Conservation (phyloP, 2,888 invertebrate genomes). For the Asteroscopus sphinx region DNA sequence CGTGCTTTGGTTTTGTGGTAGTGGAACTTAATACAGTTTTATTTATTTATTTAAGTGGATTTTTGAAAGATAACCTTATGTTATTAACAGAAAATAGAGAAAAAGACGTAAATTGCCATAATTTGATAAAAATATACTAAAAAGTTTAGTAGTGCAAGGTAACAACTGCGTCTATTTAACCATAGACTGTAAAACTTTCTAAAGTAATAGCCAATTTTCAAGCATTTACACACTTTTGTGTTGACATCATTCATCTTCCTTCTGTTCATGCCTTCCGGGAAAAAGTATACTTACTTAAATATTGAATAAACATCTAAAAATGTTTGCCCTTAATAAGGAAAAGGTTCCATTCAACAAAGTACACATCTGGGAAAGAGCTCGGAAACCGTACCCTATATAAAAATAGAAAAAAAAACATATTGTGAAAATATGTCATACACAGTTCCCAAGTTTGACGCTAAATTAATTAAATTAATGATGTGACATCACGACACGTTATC, state of each 20-base stretch:
- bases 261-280: conserved; percentile 2
- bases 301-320: conserved; percentile 33
- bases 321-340: conserved; percentile 33
- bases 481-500: conserved; percentile 65
- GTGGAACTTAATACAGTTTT: no score
- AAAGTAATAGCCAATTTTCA: no score
- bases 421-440: conserved; percentile 38
- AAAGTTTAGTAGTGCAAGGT: no score
- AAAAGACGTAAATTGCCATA: no score
- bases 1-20: background rate
- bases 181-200: no score
- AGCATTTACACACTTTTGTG: background rate
- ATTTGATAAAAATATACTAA: no score
- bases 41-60: no score
- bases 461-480: conserved; percentile 67
- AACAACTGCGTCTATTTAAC: no score
- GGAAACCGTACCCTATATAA: background rate
- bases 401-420: conserved; percentile 17
- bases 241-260: background rate
- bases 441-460: conserved; percentile 38
- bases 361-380: conserved; percentile 15
- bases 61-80: no score
- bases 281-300: conserved; percentile 17
- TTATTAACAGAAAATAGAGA: no score
- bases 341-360: conserved; percentile 29